Percentiles rank a stretch among this genome's conserved stretches.
Conservation (phyloP, 2,113 vertebrate species). For the Siniperca chuatsi region DNA sequence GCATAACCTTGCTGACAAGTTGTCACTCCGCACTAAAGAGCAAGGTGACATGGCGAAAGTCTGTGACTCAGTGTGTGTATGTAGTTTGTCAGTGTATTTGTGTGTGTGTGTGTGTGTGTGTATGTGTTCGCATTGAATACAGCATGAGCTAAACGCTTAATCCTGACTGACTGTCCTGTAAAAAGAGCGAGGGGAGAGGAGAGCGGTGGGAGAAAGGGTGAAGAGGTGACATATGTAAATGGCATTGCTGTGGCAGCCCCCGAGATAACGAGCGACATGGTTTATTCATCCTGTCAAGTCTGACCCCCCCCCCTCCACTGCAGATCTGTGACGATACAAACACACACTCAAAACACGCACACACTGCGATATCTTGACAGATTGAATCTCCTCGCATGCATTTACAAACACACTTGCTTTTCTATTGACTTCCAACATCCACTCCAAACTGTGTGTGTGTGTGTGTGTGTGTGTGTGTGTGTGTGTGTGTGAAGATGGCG, state of each 20-base stretch:
- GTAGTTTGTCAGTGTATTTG: conserved; percentile 6
- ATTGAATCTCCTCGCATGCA: conserved; percentile 43
- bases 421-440: conserved; percentile 43
- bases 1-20: conserved; percentile 65
- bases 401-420: conserved; percentile 19
- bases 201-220: conserved; percentile 34
- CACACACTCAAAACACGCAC: conserved; percentile 3
- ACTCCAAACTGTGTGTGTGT: background rate
- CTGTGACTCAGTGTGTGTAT: conserved; percentile 28
- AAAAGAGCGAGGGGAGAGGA: conserved; percentile 29
- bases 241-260: conserved; percentile 57
- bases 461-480: background rate
- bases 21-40: conserved; percentile 70
- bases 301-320: background rate
- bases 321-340: conserved; percentile 48
- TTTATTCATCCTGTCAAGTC: conserved; percentile 69
- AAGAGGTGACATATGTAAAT: conserved; percentile 76
- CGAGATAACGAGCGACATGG: conserved; percentile 70
- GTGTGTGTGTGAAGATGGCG: background rate
- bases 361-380: conserved; percentile 32
- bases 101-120: background rate
- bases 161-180: conserved; percentile 72
- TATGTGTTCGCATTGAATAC: background rate
- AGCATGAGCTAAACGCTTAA: conserved; percentile 55
- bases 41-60: conserved; percentile 60